phyloP scores from a whole-genome alignment of 1,140 invertebrate species.

The Trinorchestia longiramus region DNA sequence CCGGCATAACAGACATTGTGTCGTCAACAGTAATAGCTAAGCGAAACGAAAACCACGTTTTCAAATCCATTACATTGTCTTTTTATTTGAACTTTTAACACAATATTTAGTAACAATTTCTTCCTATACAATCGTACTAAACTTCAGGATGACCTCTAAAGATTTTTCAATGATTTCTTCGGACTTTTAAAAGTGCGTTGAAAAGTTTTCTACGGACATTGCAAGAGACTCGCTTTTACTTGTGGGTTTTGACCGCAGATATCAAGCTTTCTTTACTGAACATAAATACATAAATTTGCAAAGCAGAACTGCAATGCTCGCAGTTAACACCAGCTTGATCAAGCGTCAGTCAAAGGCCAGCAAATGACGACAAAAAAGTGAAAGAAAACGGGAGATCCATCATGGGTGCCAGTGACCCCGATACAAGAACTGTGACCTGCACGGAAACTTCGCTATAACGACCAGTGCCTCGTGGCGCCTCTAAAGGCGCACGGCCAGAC shows the following conservation, averaged over 20 bases:
- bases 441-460: not conserved
- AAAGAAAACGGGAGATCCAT: conserved; percentile 25
- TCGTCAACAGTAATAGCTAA: too few relatives aligned
- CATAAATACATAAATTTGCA: not conserved
- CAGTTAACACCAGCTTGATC: not conserved
- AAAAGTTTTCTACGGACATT: too few relatives aligned
- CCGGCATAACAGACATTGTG: too few relatives aligned
- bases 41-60: too few relatives aligned
- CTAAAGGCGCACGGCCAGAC: not conserved
- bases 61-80: too few relatives aligned
- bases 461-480: not conserved
- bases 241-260: too few relatives aligned
- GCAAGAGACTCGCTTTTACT: too few relatives aligned
- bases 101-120: too few relatives aligned
- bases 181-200: too few relatives aligned
- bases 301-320: not conserved
- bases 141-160: not conserved
- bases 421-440: conserved; percentile 27
- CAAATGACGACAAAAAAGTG: not conserved
- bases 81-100: too few relatives aligned
- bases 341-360: not conserved
- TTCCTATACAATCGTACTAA: not conserved
- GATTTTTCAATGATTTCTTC: not conserved
- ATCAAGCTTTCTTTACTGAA: not conserved
- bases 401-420: not conserved